phyloP scores from a whole-genome alignment of 2,888 invertebrate genomes.

The Meta bourneti region DNA sequence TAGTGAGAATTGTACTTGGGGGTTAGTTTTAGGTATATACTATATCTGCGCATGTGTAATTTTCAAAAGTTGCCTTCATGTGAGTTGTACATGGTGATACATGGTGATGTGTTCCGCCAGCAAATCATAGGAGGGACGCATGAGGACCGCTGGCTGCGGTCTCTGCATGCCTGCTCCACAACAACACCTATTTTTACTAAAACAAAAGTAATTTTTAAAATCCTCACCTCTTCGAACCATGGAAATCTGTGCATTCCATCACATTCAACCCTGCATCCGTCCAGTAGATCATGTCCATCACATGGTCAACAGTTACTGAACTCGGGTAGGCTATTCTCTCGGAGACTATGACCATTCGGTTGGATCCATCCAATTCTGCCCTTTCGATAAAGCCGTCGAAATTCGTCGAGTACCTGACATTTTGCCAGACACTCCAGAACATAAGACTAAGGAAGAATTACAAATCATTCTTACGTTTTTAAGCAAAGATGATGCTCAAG shows the following conservation, averaged over 20 bases:
- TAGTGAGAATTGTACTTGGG: too few species aligned
- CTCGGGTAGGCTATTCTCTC: conserved; percentile 88
- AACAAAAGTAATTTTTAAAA: neutral
- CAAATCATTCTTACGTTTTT: too few species aligned
- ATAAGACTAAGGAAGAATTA: conserved; percentile 84
- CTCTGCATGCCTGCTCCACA: too few species aligned
- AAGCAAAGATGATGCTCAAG: too few species aligned
- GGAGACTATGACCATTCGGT: conserved; percentile 84
- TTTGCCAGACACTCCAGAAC: conserved; percentile 96
- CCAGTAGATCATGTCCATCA: conserved; percentile 82
- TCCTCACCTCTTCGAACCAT: conserved; percentile 84
- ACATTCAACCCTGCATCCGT: conserved; percentile 88
- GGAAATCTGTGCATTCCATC: conserved; percentile 87
- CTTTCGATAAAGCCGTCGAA: conserved; percentile 86
- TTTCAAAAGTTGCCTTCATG: too few species aligned
- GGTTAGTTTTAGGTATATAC: too few species aligned
- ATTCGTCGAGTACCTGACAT: conserved; percentile 57
- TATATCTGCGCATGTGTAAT: too few species aligned
- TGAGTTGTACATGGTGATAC: too few species aligned
- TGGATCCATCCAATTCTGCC: conserved; percentile 91
- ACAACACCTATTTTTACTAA: too few species aligned
- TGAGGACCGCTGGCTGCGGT: too few species aligned
- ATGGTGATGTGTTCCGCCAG: too few species aligned
- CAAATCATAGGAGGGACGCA: too few species aligned
- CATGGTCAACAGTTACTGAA: conserved; percentile 84